A percentile compares a stretch with the other conserved stretches of the same genome.
These are phyloP conservation scores for Atherinomorus stipes DNA, from an alignment of 2,113 vertebrate species.

Conservation along the genomic window DNA sequence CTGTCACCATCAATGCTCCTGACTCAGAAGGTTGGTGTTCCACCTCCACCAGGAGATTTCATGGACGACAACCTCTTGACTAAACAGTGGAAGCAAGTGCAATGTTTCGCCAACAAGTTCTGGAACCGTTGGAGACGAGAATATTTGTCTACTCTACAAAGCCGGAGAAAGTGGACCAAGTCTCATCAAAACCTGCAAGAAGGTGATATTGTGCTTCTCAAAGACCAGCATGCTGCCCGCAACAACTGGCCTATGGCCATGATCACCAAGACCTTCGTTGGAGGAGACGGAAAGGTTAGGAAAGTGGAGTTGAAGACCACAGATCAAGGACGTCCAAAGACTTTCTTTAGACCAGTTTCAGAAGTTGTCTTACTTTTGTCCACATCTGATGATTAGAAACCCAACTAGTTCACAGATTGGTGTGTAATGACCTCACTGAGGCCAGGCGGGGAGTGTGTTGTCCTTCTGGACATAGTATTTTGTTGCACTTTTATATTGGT, in stretches of 20 bases:
- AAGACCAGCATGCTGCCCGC: neutral
- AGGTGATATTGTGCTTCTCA: too few relatives aligned
- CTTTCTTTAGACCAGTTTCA: neutral
- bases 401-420: too few relatives aligned
- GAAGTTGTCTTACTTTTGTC: neutral
- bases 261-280: neutral
- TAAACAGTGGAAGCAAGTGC: slow-evolving; percentile 14
- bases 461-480: too few relatives aligned
- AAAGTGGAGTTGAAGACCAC: neutral
- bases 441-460: neutral
- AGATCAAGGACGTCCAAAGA: neutral
- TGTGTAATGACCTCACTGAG: neutral
- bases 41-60: neutral
- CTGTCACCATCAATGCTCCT: slow-evolving; percentile 1
- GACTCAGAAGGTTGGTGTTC: neutral
- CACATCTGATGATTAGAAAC: too few relatives aligned
- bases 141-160: neutral
- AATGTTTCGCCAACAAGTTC: slow-evolving; percentile 3
- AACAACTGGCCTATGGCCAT: neutral
- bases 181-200: neutral
- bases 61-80: neutral
- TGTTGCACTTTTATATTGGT: too few relatives aligned
- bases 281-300: neutral
- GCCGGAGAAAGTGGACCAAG: neutral
- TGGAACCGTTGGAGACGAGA: neutral